A percentile compares a stretch with the other conserved stretches of the same genome.
phyloP scores from a whole-genome alignment of 2,888 invertebrate genomes.

The Pegoplata infirma region DNA sequence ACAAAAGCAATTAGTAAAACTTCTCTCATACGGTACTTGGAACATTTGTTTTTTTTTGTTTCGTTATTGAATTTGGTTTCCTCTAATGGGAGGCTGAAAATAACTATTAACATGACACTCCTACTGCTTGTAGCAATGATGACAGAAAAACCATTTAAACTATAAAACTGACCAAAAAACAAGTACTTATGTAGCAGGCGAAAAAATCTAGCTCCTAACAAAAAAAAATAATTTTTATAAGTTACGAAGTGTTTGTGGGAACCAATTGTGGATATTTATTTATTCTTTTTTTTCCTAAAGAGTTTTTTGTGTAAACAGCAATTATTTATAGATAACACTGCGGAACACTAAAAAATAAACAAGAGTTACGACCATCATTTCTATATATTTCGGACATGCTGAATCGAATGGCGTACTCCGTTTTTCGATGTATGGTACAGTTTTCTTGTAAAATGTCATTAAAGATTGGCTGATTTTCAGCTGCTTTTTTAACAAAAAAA shows the following conservation, averaged over 20 bases:
- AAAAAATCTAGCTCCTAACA: conserved; percentile 40
- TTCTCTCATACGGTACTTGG: conserved; percentile 12
- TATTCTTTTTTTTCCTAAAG: not conserved
- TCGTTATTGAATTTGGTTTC: conserved; percentile 8
- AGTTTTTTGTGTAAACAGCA: conserved; percentile 66
- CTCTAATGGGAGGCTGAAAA: conserved; percentile 25
- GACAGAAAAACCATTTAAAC: conserved; percentile 21
- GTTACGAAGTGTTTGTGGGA: conserved; percentile 5
- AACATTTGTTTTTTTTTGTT: not conserved
- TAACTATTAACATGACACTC: conserved; percentile 53
- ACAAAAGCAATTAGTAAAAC: conserved; percentile 44
- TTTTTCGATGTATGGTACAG: too few relatives aligned
- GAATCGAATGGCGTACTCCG: too few relatives aligned
- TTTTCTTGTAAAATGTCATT: too few relatives aligned
- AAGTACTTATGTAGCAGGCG: conserved; percentile 50
- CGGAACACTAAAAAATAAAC: too few relatives aligned
- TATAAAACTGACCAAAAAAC: conserved; percentile 44
- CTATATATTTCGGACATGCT: too few relatives aligned
- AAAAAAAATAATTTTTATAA: conserved; percentile 46
- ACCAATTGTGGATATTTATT: not conserved
- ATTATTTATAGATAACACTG: conserved; percentile 78
- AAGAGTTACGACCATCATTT: too few relatives aligned
- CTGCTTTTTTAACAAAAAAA: too few relatives aligned
- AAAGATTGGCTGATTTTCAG: too few relatives aligned
- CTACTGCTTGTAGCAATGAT: conserved; percentile 13